A percentile compares a stretch with the other conserved stretches of the same genome.
phyloP scores from a whole-genome alignment of 1,140 invertebrate species.

The Monomorium pharaonis region DNA sequence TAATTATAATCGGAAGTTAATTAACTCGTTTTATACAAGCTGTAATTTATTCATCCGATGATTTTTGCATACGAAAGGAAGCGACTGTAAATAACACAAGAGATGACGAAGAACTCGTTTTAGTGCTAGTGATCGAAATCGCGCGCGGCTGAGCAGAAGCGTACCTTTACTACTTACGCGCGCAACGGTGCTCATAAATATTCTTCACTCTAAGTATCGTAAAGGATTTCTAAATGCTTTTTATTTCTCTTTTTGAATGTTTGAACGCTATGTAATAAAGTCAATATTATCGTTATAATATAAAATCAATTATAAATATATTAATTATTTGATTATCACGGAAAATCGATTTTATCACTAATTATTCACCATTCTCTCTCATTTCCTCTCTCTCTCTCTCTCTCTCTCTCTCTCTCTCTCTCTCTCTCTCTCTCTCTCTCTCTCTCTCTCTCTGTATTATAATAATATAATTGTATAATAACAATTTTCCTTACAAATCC shows the following conservation, averaged over 20 bases:
- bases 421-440: background rate
- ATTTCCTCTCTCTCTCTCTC: background rate
- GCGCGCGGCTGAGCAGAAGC: slow-evolving; percentile 1
- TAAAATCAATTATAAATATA: background rate
- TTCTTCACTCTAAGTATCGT: background rate
- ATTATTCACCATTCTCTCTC: background rate
- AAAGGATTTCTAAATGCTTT: background rate
- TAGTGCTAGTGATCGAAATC: background rate
- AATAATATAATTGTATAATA: background rate
- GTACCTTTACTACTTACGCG: slow-evolving; percentile 21
- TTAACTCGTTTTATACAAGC: background rate
- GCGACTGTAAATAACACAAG: background rate
- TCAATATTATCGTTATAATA: background rate
- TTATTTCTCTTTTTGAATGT: background rate
- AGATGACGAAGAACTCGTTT: background rate
- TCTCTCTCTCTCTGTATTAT: no score
- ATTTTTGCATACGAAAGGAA: background rate
- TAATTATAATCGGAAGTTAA: slow-evolving; percentile 11
- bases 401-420: background rate
- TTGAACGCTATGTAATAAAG: background rate
- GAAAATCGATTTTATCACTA: background rate
- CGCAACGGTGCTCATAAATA: background rate
- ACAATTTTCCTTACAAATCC: background rate
- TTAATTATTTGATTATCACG: slow-evolving; percentile 13
- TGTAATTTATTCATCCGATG: background rate